A percentile compares a stretch with the other conserved stretches of the same genome.
phyloP scores from a whole-genome alignment of 2,797 vertebrate species.

The Acanthurus tractus region DNA sequence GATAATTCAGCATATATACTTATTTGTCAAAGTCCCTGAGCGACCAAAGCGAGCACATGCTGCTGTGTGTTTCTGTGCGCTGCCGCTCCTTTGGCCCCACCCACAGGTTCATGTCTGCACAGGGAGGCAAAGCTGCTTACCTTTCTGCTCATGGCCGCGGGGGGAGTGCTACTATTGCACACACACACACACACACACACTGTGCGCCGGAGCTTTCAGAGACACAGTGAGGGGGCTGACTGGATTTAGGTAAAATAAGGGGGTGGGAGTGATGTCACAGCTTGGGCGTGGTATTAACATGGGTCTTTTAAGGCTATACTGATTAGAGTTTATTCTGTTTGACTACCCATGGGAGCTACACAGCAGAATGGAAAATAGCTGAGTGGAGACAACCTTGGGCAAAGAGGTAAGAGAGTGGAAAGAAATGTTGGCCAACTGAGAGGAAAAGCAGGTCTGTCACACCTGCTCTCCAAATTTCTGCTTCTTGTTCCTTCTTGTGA shows the following conservation, averaged over 20 bases:
- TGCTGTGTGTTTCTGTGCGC: constrained; percentile 19
- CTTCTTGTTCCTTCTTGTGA: constrained; percentile 19
- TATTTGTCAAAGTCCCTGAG: background rate
- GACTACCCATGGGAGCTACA: constrained; percentile 65
- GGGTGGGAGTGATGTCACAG: constrained; percentile 75
- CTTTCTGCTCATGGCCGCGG: constrained; percentile 77
- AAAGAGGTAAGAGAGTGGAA: constrained; percentile 80
- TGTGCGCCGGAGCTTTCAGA: constrained; percentile 50
- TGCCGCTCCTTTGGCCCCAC: constrained; percentile 52
- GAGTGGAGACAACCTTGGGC: constrained; percentile 50
- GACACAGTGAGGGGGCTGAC: constrained; percentile 38
- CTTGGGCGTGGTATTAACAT: constrained; percentile 80
- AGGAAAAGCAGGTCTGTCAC: constrained; percentile 65
- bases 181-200: constrained; percentile 2
- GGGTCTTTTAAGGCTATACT: constrained; percentile 53
- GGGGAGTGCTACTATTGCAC: constrained; percentile 50
- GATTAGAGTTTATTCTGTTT: constrained; percentile 55
- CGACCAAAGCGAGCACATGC: constrained; percentile 16
- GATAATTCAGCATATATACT: constrained; percentile 23
- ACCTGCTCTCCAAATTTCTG: constrained; percentile 60
- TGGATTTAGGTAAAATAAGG: constrained; percentile 59
- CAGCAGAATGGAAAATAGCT: constrained; percentile 66
- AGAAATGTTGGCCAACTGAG: constrained; percentile 43
- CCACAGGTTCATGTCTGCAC: constrained; percentile 73
- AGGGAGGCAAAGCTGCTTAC: constrained; percentile 85